Evolutionary conservation across 2,888 invertebrate genomes (phyloP), one percentile per base, ranked within the genome.

Genomic region (Strigamia maritima): DNA sequence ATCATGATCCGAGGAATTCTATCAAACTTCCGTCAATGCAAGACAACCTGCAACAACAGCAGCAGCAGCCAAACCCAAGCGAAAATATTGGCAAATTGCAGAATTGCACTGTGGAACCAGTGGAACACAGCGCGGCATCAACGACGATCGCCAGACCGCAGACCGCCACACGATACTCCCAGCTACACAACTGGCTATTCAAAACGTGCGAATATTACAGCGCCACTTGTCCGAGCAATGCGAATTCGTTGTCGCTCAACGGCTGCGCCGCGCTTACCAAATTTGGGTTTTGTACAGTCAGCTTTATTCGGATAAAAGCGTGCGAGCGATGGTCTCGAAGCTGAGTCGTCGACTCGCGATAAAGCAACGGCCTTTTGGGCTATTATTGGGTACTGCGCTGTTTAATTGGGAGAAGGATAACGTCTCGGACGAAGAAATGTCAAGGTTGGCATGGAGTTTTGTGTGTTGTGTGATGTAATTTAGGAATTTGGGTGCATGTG

Each of bases 321-420:
- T 80, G 22, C 70, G 60, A 24, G 28, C 65, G 16, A 80, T 80
- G 80, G 80, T 70, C n/a, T 24, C 28, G 24, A 26, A 49, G 16
- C 49, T 79, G 74, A 78, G 80, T 12, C 19, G 35, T 22, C 49
- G 80, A 35, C 44, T 79, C 12, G 8, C n/a, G 35, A 38, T 38
- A 26, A 8, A 79, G n/a, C 31, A 65, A 19, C 38, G 78, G 19
- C 77, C 77, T 28, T 70, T 79, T 10, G 79, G 79, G 16, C 16
- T 80, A 49, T 44, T 80, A 14, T 60, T 80, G 6, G 78, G 80
- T 16, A 75, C 80, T 10, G 78, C 79, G 3, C 65, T 80, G 24
- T 80, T 80, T 78, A 70, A 77, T 75, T 80, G 80, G 80, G 79
- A 80, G 22, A 75, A 79, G 28, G 80, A 80, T 26, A 76, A 78